Evolutionary conservation across 2,888 invertebrate species (phyloP), one percentile per base, ranked within the genome.

Genomic region (Philereme vetulata): DNA sequence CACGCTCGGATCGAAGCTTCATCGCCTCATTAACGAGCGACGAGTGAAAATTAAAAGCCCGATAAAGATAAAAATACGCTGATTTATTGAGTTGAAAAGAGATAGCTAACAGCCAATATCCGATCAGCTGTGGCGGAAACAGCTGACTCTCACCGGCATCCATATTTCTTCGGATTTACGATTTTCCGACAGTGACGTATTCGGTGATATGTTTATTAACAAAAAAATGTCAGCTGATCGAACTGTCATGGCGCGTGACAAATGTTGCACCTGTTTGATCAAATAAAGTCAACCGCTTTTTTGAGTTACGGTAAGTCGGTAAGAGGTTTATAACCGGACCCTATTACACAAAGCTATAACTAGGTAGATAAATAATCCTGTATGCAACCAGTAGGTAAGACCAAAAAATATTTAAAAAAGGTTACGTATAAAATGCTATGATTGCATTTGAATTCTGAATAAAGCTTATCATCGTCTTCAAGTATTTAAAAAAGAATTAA

Each of bases 111-210:
- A 84, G 88, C 86, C 87, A 90, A 90, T 91, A 91, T 90, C 90
- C 91, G 88, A 91, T 91, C 91, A 91, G 91, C 88, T 90, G 89
- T 86, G 82, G 71, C 87, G 91, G 91, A 90, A 89, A 84, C 91
- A 91, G 90, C 88, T 91, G 90, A 86, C 82, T 45, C 44, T 49
- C 50, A n/a, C 44, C 46, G 44, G 47, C 38, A 6, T 38, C 7
- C 51, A 49, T 76, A 74, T 87, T 88, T 83, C 86, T 81, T 74
- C 65, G 73, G 76, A 78, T 76, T 81, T 80, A 80, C 79, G 80
- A 80, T 81, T 80, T 81, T 80, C 75, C 69, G 77, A 72, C 72
- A 63, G 71, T 78, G 77, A 81, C 77, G 77, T 75, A 81, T 82
- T 76, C 70, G 63, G 73, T 71, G 68, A 74, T 75, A 77, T 79